Conservation (phyloP, 2,888 invertebrate species). For the Selenia dentaria region DNA sequence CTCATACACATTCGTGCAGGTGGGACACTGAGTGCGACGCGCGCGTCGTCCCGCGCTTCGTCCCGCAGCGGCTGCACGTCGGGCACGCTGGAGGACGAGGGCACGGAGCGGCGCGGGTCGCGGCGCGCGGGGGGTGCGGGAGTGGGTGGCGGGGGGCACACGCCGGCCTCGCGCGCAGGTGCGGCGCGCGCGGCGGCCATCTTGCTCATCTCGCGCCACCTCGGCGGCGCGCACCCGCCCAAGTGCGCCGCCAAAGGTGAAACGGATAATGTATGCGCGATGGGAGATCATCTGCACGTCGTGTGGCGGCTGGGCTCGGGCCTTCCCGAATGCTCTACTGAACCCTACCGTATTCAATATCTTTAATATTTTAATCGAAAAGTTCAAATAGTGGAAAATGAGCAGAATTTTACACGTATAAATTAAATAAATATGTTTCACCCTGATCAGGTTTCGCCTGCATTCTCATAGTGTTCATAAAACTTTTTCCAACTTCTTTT, state of each 20-base stretch:
- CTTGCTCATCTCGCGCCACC: constrained; percentile 97
- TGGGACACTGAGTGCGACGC: constrained; percentile 83
- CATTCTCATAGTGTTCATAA: too few relatives aligned
- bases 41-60: constrained; percentile 76
- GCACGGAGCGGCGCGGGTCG: constrained; percentile 66
- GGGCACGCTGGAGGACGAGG: constrained; percentile 65
- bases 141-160: constrained; percentile 70
- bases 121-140: constrained; percentile 86
- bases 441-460: too few relatives aligned
- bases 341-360: background rate
- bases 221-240: constrained; percentile 84
- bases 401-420: too few relatives aligned
- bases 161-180: constrained; percentile 95
- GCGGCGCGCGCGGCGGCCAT: constrained; percentile 97
- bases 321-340: constrained; percentile 40
- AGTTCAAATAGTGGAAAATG: too few relatives aligned
- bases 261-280: constrained; percentile 82
- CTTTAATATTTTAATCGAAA: too few relatives aligned
- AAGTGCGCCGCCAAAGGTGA: constrained; percentile 85
- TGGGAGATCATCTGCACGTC: constrained; percentile 74
- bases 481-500: too few relatives aligned
- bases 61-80: constrained; percentile 80
- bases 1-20: constrained; percentile 56
- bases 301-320: constrained; percentile 48
- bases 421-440: too few relatives aligned